phyloP scores from a whole-genome alignment of 2,797 vertebrate species.

The Sebastes oblongus region DNA sequence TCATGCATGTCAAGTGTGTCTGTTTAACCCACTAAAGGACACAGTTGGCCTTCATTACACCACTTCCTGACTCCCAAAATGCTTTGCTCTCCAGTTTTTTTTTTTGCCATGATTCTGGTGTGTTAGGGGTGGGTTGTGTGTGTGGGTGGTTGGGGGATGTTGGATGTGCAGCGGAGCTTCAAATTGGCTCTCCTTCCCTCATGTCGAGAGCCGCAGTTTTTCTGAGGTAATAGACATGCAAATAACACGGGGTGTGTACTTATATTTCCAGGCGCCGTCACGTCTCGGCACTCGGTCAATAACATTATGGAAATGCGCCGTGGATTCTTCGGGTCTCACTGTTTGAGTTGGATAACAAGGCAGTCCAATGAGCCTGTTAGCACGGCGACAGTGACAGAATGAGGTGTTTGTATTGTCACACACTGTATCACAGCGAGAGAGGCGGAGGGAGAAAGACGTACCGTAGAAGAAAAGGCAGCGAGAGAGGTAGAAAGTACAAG shows the following conservation, averaged over 20 bases:
- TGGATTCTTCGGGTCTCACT: slow-evolving; percentile 55
- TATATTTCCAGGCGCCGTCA: slow-evolving; percentile 27
- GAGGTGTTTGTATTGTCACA: slow-evolving; percentile 70
- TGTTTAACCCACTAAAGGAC: slow-evolving; percentile 71
- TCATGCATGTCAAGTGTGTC: slow-evolving; percentile 66
- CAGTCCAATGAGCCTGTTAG: slow-evolving; percentile 65
- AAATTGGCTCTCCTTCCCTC: slow-evolving; percentile 75
- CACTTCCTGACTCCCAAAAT: slow-evolving; percentile 55
- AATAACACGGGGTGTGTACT: slow-evolving; percentile 57
- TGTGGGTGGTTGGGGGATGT: slow-evolving; percentile 33
- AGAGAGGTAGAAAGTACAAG: not conserved
- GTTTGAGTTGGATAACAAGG: slow-evolving; percentile 73
- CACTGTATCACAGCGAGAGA: slow-evolving; percentile 33
- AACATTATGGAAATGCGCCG: slow-evolving; percentile 76
- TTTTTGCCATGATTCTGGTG: slow-evolving; percentile 20
- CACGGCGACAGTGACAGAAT: slow-evolving; percentile 68
- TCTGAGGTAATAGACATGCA: slow-evolving; percentile 78
- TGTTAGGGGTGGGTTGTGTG: slow-evolving; percentile 34
- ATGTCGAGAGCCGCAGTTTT: slow-evolving; percentile 49
- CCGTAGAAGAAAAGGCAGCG: not conserved
- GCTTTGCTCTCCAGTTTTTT: slow-evolving; percentile 34
- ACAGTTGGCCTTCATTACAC: slow-evolving; percentile 63
- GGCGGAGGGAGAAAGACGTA: not conserved
- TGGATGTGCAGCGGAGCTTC: slow-evolving; percentile 72
- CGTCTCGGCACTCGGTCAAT: slow-evolving; percentile 68